phyloP scores from a whole-genome alignment of 1,140 invertebrate genomes.

The Eupeodes corollae region DNA sequence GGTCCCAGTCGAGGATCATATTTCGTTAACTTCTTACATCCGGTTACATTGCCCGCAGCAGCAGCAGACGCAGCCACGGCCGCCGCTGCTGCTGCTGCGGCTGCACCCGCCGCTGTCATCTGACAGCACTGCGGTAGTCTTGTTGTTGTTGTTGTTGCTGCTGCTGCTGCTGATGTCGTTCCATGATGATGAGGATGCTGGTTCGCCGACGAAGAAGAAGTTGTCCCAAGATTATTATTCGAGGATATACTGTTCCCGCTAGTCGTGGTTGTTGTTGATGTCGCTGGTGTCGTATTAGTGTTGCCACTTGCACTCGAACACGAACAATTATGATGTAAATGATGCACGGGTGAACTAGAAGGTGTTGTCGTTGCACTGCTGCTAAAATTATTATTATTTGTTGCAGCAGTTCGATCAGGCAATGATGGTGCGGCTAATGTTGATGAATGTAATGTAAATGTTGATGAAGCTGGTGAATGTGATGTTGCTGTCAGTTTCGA shows the following conservation, averaged over 20 bases:
- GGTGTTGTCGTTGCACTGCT: no score
- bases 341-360: no score
- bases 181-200: conserved; percentile 27
- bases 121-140: conserved; percentile 16
- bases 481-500: neutral
- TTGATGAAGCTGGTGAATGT: neutral
- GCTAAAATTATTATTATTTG: no score
- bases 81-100: neutral
- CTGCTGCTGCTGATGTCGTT: conserved; percentile 14
- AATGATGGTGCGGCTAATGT: conserved; percentile 4
- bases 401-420: conserved; percentile 22
- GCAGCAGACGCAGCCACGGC: neutral
- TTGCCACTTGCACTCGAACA: no score
- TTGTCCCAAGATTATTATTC: neutral
- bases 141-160: conserved; percentile 8
- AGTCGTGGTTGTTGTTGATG: conserved; percentile 16
- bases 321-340: no score
- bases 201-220: conserved; percentile 17
- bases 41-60: conserved; percentile 1
- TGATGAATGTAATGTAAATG: conserved; percentile 1
- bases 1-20: conserved; percentile 32
- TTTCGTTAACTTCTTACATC: conserved; percentile 20
- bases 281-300: neutral
- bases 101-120: conserved; percentile 11
- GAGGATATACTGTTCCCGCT: conserved; percentile 10